These are phyloP conservation scores for Patella caerulea DNA, from an alignment of 2,888 invertebrate species.

Conservation along the genomic window DNA sequence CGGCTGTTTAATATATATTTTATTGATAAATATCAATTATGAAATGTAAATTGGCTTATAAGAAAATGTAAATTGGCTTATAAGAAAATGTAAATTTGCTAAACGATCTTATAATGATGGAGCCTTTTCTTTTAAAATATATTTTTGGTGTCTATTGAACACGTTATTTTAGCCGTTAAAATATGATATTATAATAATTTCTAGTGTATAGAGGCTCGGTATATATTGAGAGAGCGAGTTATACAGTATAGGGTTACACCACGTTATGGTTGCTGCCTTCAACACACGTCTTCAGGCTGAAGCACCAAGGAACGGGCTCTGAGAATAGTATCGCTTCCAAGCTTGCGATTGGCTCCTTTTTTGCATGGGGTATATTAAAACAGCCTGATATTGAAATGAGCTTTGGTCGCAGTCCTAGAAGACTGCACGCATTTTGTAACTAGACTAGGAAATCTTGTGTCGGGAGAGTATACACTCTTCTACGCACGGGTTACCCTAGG, in stretches of 20 bases:
- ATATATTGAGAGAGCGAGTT: not conserved
- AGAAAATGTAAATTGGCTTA: no score
- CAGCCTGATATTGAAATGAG: constrained; percentile 19
- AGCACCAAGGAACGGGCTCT: not conserved
- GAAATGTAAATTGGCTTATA: no score
- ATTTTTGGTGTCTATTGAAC: no score
- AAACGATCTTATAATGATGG: no score
- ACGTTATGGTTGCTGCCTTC: not conserved
- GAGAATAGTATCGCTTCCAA: constrained; percentile 4
- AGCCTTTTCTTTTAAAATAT: no score
- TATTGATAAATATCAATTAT: no score
- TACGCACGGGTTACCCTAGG: constrained; percentile 23
- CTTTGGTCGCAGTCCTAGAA: constrained; percentile 26
- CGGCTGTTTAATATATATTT: no score
- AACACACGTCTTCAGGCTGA: not conserved
- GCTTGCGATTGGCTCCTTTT: constrained; percentile 20
- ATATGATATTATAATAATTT: no score
- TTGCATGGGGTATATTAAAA: constrained; percentile 26
- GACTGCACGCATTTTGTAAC: constrained; percentile 24
- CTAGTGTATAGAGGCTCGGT: no score
- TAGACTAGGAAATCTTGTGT: constrained; percentile 23
- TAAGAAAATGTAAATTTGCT: no score
- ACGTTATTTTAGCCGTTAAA: no score
- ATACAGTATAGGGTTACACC: not conserved
- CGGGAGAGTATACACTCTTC: constrained; percentile 19